phyloP scores from a whole-genome alignment of 2,888 invertebrate species.

The Coleophora deauratella region DNA sequence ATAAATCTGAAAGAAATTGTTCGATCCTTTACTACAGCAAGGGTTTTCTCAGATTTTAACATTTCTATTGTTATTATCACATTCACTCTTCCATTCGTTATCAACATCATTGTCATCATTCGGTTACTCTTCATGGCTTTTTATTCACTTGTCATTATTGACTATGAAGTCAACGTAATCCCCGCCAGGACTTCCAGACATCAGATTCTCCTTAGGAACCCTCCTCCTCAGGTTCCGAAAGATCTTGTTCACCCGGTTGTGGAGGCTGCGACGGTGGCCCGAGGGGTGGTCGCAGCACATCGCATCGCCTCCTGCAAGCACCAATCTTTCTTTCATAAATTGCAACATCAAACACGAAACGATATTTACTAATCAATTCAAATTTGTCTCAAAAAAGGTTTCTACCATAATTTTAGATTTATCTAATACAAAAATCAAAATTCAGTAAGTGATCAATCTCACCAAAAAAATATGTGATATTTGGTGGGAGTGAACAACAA shows the following conservation, averaged over 20 bases:
- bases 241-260: conserved; percentile 41
- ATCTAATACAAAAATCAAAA: too few relatives aligned
- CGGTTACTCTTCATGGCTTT: background rate
- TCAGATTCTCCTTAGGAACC: conserved; percentile 50
- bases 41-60: too few relatives aligned
- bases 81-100: background rate
- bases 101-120: background rate
- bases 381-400: too few relatives aligned
- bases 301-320: conserved; percentile 63
- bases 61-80: conserved; percentile 1
- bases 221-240: conserved; percentile 33
- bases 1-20: too few relatives aligned
- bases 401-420: too few relatives aligned
- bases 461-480: too few relatives aligned
- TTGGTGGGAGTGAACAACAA: too few relatives aligned
- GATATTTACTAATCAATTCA: too few relatives aligned
- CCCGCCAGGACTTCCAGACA: conserved; percentile 35
- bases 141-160: conserved; percentile 47
- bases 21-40: too few relatives aligned
- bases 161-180: conserved; percentile 63
- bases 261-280: conserved; percentile 52
- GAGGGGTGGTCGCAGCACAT: conserved; percentile 39
- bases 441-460: too few relatives aligned
- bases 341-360: conserved; percentile 11
- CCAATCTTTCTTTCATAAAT: conserved; percentile 41